These are phyloP conservation scores for Palaemon carinicauda DNA, from an alignment of 1,140 invertebrate species.

Conservation along the genomic window DNA sequence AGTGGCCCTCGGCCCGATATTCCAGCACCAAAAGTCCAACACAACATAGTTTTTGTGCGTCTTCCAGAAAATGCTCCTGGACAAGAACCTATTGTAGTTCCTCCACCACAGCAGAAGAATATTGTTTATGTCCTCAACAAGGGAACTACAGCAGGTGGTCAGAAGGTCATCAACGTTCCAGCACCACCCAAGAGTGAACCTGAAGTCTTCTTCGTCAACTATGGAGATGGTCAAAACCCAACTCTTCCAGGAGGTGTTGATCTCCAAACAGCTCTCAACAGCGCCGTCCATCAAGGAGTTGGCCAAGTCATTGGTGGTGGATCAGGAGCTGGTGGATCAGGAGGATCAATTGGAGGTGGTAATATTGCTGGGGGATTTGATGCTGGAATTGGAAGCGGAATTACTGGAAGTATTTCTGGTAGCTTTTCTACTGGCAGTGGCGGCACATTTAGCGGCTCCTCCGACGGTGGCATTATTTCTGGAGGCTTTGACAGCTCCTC, in stretches of 20 bases:
- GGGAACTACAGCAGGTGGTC: background rate
- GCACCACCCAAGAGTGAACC: background rate
- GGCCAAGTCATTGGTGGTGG: no score
- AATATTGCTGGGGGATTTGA: no score
- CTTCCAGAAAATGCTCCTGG: background rate
- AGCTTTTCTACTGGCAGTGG: no score
- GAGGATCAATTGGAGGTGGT: no score
- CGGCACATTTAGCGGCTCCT: no score
- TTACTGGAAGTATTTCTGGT: background rate
- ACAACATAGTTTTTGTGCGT: background rate
- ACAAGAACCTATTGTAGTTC: background rate
- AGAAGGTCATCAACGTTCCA: background rate
- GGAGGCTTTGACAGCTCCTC: no score
- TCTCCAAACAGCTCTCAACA: background rate
- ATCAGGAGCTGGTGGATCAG: no score
- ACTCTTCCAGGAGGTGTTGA: background rate
- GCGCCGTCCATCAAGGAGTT: background rate
- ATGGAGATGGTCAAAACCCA: background rate
- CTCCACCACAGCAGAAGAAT: background rate
- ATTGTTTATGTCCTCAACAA: background rate
- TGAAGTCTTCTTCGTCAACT: background rate
- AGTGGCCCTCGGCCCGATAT: background rate
- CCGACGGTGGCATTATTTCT: no score
- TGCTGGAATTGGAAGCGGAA: background rate
- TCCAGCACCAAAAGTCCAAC: background rate